These are phyloP conservation scores for Hirundo rustica DNA, from an alignment of 2,797 vertebrate species.

Conservation along the genomic window DNA sequence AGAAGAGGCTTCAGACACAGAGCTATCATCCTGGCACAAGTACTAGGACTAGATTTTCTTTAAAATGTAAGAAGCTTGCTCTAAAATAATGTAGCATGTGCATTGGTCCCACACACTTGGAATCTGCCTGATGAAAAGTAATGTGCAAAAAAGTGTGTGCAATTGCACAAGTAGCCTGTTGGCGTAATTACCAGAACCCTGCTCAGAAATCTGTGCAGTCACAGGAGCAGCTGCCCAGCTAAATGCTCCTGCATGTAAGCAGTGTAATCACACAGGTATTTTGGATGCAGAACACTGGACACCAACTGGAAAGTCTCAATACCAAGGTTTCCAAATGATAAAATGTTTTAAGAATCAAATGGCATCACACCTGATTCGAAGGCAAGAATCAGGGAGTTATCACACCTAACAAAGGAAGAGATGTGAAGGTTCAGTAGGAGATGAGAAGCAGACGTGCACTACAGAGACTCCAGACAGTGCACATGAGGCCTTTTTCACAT, in stretches of 20 bases:
- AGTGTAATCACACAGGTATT: not conserved
- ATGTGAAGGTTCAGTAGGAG: not conserved
- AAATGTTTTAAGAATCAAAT: not conserved
- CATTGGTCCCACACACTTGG: constrained; percentile 31
- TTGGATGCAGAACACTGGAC: not conserved
- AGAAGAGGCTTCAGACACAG: not conserved
- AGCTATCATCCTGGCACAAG: not conserved
- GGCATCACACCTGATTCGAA: not conserved
- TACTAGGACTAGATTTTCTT: not conserved
- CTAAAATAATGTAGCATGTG: not conserved
- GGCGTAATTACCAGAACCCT: not conserved
- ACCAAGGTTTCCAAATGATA: not conserved
- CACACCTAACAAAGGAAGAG: not conserved
- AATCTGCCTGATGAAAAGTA: not conserved
- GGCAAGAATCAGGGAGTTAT: not conserved
- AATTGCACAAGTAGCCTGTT: not conserved
- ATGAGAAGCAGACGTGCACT: not conserved
- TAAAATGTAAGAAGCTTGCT: not conserved
- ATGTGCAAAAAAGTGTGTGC: not conserved
- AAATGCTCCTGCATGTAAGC: not conserved
- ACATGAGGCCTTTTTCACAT: not conserved
- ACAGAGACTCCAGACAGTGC: not conserved
- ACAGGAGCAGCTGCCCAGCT: not conserved
- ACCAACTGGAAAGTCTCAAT: not conserved
- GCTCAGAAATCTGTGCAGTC: not conserved